phyloP scores from a whole-genome alignment of 1,140 invertebrate genomes.

The Temnothorax curvispinosus region DNA sequence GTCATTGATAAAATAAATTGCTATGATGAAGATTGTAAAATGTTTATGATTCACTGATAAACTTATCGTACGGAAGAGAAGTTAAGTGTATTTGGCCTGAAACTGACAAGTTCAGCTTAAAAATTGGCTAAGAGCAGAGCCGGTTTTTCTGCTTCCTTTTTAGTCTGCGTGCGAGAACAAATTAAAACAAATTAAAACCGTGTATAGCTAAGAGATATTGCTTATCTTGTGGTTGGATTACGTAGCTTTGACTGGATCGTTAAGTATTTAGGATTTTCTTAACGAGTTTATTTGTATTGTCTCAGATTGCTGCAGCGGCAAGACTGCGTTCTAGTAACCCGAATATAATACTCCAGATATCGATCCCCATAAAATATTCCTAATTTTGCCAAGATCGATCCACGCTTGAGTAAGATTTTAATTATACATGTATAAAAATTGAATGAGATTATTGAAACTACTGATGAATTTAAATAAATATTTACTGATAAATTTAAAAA shows the following conservation, averaged over 20 bases:
- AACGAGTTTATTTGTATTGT: background rate
- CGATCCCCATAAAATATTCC: slow-evolving; percentile 19
- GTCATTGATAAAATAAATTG: background rate
- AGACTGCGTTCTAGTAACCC: background rate
- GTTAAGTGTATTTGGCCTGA: background rate
- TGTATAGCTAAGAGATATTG: no score
- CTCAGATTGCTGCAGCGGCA: background rate
- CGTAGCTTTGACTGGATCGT: background rate
- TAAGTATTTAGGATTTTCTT: background rate
- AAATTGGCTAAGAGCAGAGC: background rate
- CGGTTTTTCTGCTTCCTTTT: no score
- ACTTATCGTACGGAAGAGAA: background rate
- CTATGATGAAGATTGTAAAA: background rate
- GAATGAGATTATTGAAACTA: background rate
- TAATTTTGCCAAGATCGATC: slow-evolving; percentile 25
- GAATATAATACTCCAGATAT: slow-evolving; percentile 5
- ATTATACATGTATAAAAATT: background rate
- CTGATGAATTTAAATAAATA: background rate
- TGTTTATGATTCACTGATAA: slow-evolving; percentile 14
- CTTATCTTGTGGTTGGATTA: no score
- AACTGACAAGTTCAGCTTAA: background rate
- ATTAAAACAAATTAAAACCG: no score
- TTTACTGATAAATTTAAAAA: background rate
- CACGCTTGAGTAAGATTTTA: background rate
- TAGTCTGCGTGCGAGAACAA: no score